A percentile compares a stretch with the other conserved stretches of the same genome.
These are phyloP conservation scores for Platysteira castanea DNA, from an alignment of 2,113 vertebrate species.

Conservation along the genomic window DNA sequence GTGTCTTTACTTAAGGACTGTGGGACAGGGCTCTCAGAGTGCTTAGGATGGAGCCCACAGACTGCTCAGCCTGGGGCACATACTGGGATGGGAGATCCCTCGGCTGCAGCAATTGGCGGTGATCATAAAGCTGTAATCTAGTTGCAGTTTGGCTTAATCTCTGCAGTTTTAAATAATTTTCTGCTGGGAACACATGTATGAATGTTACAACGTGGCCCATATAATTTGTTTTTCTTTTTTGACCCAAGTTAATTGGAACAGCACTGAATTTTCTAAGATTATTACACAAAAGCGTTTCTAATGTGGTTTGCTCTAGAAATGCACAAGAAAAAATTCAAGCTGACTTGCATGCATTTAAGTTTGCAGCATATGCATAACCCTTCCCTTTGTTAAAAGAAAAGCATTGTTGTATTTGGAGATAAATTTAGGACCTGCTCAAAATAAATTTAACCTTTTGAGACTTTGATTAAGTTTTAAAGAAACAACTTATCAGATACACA, in stretches of 20 bases:
- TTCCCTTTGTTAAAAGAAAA: not conserved
- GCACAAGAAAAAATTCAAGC: not conserved
- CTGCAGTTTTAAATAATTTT: not conserved
- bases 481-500: not conserved
- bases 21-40: not conserved
- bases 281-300: not conserved
- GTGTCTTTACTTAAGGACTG: not conserved
- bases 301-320: not conserved
- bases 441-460: not conserved
- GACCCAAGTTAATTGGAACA: not conserved
- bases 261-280: not conserved
- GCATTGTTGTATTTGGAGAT: not conserved
- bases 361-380: not conserved
- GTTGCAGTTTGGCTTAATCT: not conserved
- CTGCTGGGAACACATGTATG: not conserved
- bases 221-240: not conserved
- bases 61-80: not conserved
- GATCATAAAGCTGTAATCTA: not conserved
- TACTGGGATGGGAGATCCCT: not conserved
- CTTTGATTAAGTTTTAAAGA: not conserved
- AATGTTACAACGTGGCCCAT: not conserved
- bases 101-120: not conserved
- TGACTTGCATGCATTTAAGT: not conserved
- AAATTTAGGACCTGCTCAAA: not conserved
- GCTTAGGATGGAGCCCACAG: accelerated